phyloP scores from a whole-genome alignment of 1,140 invertebrate genomes.

The Phocides pigmalion region DNA sequence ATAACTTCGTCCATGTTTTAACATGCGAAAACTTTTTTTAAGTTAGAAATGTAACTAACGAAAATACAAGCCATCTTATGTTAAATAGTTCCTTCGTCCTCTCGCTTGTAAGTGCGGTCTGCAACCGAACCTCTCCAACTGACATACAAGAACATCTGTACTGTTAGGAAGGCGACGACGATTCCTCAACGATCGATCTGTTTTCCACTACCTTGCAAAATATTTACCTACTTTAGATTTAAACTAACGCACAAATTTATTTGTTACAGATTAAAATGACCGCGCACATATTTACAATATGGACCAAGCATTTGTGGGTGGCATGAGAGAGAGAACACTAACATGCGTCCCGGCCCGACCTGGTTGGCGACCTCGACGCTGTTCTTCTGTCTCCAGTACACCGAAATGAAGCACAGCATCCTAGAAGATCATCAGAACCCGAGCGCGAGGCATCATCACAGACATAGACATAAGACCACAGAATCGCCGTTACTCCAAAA shows the following conservation, averaged over 20 bases:
- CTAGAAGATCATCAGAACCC: slow-evolving; percentile 45
- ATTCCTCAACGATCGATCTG: too few relatives aligned
- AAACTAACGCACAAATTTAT: slow-evolving; percentile 11
- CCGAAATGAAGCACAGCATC: slow-evolving; percentile 56
- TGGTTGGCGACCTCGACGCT: slow-evolving; percentile 63
- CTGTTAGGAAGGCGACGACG: too few relatives aligned
- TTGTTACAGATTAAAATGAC: slow-evolving; percentile 72
- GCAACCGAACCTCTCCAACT: too few relatives aligned
- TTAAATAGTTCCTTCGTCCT: too few relatives aligned
- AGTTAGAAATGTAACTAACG: too few relatives aligned
- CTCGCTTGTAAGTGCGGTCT: too few relatives aligned
- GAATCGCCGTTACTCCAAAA: slow-evolving; percentile 23
- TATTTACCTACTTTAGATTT: not conserved
- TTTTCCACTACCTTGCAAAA: too few relatives aligned
- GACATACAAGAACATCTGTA: too few relatives aligned
- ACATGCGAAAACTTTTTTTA: too few relatives aligned
- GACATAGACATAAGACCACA: slow-evolving; percentile 65
- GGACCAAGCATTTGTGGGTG: slow-evolving; percentile 53
- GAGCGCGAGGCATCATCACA: slow-evolving; percentile 60
- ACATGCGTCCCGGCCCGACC: slow-evolving; percentile 60
- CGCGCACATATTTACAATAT: slow-evolving; percentile 40
- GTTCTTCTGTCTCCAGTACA: slow-evolving; percentile 49
- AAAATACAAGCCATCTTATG: too few relatives aligned
- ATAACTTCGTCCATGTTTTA: too few relatives aligned
- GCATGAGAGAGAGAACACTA: slow-evolving; percentile 62